Base-by-base conservation (phyloP, 92 coral and sea anemone genomes). In the Siderastrea siderea region DNA sequence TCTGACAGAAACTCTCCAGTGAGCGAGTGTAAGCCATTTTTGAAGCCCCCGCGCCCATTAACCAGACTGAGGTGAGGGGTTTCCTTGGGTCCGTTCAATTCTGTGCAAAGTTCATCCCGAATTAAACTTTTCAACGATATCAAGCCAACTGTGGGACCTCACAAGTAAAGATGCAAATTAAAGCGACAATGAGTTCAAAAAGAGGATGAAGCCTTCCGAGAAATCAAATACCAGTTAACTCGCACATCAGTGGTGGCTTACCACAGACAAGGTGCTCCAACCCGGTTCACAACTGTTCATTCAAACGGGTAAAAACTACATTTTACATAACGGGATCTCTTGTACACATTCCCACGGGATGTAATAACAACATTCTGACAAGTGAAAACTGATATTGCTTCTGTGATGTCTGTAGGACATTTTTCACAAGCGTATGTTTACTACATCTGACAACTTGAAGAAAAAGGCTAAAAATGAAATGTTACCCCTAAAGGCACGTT, bases 51-150 rank as follows among this genome's bases (percentile, higher is more conserved):
- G 50, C 51, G 52, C 93, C 90, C 4, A 73, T 38, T 16, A 90
- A 79, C 45, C 89, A 85, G 54, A 85, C 86, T 2, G 90, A 90
- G 53, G 86, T 84, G 69, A 85, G 93, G 52, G 66, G 89, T 61
- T 89, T 85, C 14, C 76, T 85, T 16, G 83, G 89, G 17, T 74
- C 89, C 1, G 82, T 50, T 19, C 89, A 85, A 43, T 85, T 85
- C 68, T 75, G 83, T 65, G 89, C 89, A 11, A 74, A 85, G 9
- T 85, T 75, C 15, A 76, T 85, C 61, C 82, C 71, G 38, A 26
- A 26, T 26, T 26, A 44, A 55, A 55, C 46, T 84, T 74, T 84
- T 64, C 64, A 6, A 81, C 77, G 14, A 66, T 68, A 47, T 51
- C 64, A 9, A 68, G 74, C 52, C 76, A 75, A 6, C 60, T 80